Evolutionary conservation across 2,888 invertebrate genomes (phyloP), one percentile per base, ranked within the genome.

Genomic region (Amaurobius ferox): DNA sequence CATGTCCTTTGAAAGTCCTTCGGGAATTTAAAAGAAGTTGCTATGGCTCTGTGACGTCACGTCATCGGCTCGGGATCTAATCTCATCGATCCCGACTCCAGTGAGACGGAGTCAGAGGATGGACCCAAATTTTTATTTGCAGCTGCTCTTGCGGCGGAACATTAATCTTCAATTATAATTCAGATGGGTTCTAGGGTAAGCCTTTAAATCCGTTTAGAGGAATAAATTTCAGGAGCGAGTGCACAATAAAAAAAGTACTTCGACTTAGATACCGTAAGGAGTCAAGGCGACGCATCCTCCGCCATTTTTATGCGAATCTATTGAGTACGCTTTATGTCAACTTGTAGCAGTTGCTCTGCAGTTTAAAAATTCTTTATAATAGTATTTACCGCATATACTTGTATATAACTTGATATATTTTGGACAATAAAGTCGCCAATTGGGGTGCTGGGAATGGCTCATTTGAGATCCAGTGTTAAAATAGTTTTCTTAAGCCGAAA

Each of bases 91-190:
- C 44, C 16, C n/a, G 44, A 2, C 9, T 44, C 44, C 44, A 44
- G 44, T 2, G 16, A 44, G 2, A 44, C 44, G 44, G 6, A 16
- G 44, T 16, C 16, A 13, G 2, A 2, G 44, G 44, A 44, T 5
- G 9, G 44, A 7, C 44, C 16, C 2, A 9, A 44, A 9, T 44
- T 44, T 9, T 44, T 44, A 44, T 16, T 44, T 44, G 44, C 44
- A 44, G 44, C 44, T 44, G 35, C 35, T 35, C 35, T 11, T 35
- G 44, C 2, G 44, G 44, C 16, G 16, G 44, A 44, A 16, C 44
- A 44, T 44, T 44, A 44, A 44, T 44, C 44, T 44, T 44, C 44
- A 44, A 44, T 44, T 44, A 44, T 44, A 44, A 44, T 44, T 44
- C 44, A 44, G 44, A 2, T 16, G 44, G 44, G 44, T 16, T 44